Conservation (phyloP, 2,888 invertebrate genomes). For the Micropterix aruncella region DNA sequence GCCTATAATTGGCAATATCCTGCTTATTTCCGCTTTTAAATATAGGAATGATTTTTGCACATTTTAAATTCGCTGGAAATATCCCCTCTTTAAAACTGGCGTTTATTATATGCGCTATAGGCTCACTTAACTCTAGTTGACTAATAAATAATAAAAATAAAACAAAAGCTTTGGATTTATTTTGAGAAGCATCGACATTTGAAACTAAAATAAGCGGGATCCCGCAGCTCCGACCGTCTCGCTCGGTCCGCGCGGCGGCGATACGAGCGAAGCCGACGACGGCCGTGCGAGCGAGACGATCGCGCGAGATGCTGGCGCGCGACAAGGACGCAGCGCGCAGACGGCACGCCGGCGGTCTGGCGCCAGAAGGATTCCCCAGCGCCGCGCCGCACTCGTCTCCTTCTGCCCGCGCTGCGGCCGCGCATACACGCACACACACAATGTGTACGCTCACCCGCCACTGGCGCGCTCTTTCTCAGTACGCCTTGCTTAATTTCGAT, state of each 20-base stretch:
- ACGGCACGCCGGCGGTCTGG: constrained; percentile 37
- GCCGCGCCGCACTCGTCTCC: constrained; percentile 21
- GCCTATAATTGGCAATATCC: no score
- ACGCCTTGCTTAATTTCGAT: no score
- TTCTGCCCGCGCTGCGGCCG: constrained; percentile 12
- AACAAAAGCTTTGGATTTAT: no score
- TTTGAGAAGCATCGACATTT: background rate
- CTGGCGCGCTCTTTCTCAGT: background rate
- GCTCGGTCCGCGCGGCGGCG: constrained; percentile 23
- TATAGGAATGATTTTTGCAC: no score
- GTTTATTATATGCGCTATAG: no score
- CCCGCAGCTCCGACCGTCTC: constrained; percentile 31
- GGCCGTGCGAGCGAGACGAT: no score
- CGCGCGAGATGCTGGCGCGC: no score
- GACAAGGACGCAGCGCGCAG: constrained; percentile 27
- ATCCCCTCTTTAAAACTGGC: no score
- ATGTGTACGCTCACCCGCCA: background rate
- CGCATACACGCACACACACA: constrained; percentile 1
- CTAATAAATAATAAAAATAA: no score
- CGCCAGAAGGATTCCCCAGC: constrained; percentile 45
- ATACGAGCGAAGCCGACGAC: constrained; percentile 20
- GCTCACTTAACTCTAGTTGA: no score
- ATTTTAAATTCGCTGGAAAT: no score
- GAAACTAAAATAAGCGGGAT: constrained; percentile 17
- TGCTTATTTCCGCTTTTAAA: no score